Base-by-base conservation (phyloP, 2,113 vertebrate species). In the Callipepla californica region DNA sequence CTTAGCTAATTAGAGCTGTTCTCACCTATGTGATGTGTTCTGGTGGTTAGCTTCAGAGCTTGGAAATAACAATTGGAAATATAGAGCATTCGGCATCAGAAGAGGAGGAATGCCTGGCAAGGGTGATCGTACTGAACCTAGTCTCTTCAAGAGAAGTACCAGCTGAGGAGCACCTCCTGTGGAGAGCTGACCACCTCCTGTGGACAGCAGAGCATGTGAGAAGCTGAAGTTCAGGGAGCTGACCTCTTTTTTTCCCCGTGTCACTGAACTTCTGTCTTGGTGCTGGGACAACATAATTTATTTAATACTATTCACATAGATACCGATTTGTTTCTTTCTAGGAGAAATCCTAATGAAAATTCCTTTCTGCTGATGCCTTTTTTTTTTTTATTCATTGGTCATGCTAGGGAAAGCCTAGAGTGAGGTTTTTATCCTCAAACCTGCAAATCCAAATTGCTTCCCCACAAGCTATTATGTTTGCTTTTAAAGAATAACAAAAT, bases 181-280 rank as follows among this genome's bases (percentile, higher is more conserved):
- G 65, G 34, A 67, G 15, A 12, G 72, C 58, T 75, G 16, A 47
- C 2, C 19, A 48, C 25, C 9, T 36, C 34, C 34, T 36, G 34
- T 36, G 34, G 20, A 51, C 66, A 57, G 47, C 32, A 81, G 18
- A 75, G 57, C 44, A 70, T 11, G 47, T 68, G 38, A 78, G 61
- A 25, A n/a, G 9, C 22, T 59, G 36, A 90, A 69, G 30, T 73
- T 76, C 63, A 69, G 0, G 47, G 73, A 0, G 57, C 38, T 88
- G 36, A 22, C 23, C 14, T 38, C 1, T 66, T 45, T 12, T 48
- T n/a, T 17, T 1, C 7, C 4, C 7, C 4, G 1, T n/a, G 8
- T n/a, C 20, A 23, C 8, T 75, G n/a, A 55, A 47, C 22, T 73
- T 25, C 18, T 42, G 12, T 78, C 25, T 23, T 22, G 5, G 36